Base-by-base conservation (phyloP, 2,797 vertebrate genomes). In the Cygnus olor region DNA sequence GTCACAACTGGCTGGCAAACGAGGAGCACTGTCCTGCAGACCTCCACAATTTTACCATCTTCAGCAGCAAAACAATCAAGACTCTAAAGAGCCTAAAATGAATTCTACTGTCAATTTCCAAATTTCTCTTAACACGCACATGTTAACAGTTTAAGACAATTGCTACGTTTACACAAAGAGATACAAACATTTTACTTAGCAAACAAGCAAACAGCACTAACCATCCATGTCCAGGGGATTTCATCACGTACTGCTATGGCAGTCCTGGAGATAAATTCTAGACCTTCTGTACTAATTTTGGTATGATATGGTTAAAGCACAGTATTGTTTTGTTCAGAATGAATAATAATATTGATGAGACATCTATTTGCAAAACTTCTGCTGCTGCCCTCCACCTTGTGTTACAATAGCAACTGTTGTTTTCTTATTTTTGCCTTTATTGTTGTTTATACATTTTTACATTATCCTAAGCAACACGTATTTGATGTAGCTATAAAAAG, bases 401-500 rank as follows among this genome's bases (percentile, higher is more conserved):
- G 18, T 53, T 69, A 90, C 69, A 78, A 80, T 19, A 69, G 58
- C 36, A 89, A 85, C 27, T 69, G 53, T 28, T 70, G 14, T 15
- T 49, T 93, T 85, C 51, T 85, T 68, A 45, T 28, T 65, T 89
- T 80, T 94, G 51, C 47, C n/a, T 80, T 84, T 70, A 64, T 80
- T 71, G 36, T 72, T 80, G 65, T 92, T 94, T 91, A 36, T 63
- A 5, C 69, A 36, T 32, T 94, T 88, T 54, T 69, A 57, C 30
- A 74, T 95, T 89, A 95, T 88, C 90, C 79, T 90, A 94, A 95
- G 58, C 91, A 93, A 94, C 81, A 88, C 1, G 0, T 78, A 78
- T 86, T 94, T 92, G 71, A 94, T 92, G 83, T 85, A n/a, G 77
- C 78, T 94, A 95, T 94, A 88, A 94, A 94, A 95, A 96, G 91